phyloP scores from a whole-genome alignment of 2,888 invertebrate species.

The Drosophila recens region DNA sequence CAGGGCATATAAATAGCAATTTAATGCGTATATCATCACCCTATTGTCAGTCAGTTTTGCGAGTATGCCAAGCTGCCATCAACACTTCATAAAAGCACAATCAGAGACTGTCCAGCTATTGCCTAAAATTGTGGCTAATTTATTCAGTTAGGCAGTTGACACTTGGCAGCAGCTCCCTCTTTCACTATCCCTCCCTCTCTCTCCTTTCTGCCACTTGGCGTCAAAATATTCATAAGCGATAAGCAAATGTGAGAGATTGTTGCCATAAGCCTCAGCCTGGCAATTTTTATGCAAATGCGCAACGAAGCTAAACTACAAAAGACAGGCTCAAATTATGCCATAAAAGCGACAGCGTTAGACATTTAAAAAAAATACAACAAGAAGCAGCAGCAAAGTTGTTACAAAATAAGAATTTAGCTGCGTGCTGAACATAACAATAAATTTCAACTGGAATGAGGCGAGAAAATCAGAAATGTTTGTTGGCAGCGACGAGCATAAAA shows the following conservation, averaged over 20 bases:
- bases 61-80: slow-evolving; percentile 45
- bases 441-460: slow-evolving; percentile 26
- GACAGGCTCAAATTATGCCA: slow-evolving; percentile 60
- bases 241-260: slow-evolving; percentile 56
- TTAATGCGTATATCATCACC: slow-evolving; percentile 13
- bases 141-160: slow-evolving; percentile 64
- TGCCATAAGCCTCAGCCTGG: slow-evolving; percentile 32
- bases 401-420: slow-evolving; percentile 55
- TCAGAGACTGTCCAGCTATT: slow-evolving; percentile 53
- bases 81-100: slow-evolving; percentile 71
- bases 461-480: slow-evolving; percentile 25
- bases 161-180: slow-evolving; percentile 48
- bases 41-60: slow-evolving; percentile 4
- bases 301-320: slow-evolving; percentile 53
- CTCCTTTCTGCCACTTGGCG: slow-evolving; percentile 30
- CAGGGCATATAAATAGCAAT: slow-evolving; percentile 1
- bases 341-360: slow-evolving; percentile 63
- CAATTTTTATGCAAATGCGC: slow-evolving; percentile 51
- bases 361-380: slow-evolving; percentile 51
- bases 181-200: background rate
- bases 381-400: slow-evolving; percentile 1
- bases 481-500: slow-evolving; percentile 58
- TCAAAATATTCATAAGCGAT: slow-evolving; percentile 79
- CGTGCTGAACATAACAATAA: slow-evolving; percentile 59
- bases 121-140: slow-evolving; percentile 56